These are phyloP conservation scores for Peribatodes rhomboidaria DNA, from an alignment of 2,888 invertebrate species.

Conservation along the genomic window DNA sequence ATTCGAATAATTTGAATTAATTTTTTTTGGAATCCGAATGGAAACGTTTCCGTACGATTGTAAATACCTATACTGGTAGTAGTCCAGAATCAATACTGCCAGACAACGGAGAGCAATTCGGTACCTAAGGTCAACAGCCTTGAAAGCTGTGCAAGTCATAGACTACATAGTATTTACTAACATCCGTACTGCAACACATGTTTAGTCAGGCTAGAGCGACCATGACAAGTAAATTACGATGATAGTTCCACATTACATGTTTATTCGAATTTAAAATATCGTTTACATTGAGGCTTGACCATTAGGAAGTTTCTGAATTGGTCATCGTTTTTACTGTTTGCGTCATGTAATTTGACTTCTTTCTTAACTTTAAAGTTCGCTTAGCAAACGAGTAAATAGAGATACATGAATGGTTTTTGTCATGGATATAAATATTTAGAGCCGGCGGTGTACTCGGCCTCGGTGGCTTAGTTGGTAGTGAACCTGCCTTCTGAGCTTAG, in stretches of 20 bases:
- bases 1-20: too few relatives aligned
- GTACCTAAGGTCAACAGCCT: constrained; percentile 6
- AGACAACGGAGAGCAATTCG: not conserved
- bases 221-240: not conserved
- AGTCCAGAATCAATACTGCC: constrained; percentile 7
- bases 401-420: too few relatives aligned
- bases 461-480: too few relatives aligned
- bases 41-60: too few relatives aligned
- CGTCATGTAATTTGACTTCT: too few relatives aligned
- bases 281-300: not conserved
- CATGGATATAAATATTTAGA: too few relatives aligned
- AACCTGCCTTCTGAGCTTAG: too few relatives aligned
- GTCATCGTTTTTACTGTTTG: not conserved
- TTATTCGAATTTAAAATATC: not conserved
- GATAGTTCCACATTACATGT: not conserved
- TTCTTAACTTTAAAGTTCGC: too few relatives aligned
- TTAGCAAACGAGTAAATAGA: too few relatives aligned
- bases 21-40: too few relatives aligned
- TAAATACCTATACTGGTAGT: too few relatives aligned
- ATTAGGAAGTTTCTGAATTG: not conserved
- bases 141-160: constrained; percentile 2
- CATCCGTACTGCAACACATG: constrained; percentile 1
- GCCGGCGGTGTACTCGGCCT: too few relatives aligned
- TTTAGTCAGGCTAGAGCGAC: constrained; percentile 6
- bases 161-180: constrained; percentile 7